Percentiles rank a stretch among this genome's conserved stretches.
phyloP scores from a whole-genome alignment of 2,888 invertebrate genomes.

The Odontomyia ornata region DNA sequence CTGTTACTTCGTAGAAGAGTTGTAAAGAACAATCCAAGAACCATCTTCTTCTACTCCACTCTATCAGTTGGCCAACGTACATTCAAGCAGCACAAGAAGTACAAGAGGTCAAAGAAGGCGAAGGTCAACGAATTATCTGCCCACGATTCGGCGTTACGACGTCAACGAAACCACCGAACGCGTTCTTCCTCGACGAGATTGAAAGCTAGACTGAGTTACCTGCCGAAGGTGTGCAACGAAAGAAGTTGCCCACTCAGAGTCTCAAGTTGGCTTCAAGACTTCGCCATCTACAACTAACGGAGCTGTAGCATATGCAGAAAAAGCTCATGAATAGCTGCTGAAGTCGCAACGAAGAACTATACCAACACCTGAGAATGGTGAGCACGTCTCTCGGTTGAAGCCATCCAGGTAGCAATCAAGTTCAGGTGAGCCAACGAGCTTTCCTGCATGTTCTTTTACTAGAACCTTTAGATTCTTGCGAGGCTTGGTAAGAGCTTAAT shows the following conservation, averaged over 20 bases:
- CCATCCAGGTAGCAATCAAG: conserved; percentile 2
- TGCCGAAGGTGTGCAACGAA: conserved; percentile 11
- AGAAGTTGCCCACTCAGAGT: conserved; percentile 18
- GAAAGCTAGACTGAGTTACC: conserved; percentile 42
- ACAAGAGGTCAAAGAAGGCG: conserved; percentile 40
- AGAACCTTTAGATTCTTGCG: no score
- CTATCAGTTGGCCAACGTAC: background rate
- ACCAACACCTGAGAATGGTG: conserved; percentile 30
- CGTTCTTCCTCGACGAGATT: conserved; percentile 42
- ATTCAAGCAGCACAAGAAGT: conserved; percentile 19
- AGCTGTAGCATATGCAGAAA: background rate
- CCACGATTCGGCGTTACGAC: conserved; percentile 34
- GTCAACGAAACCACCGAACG: conserved; percentile 21
- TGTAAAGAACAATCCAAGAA: conserved; percentile 17
- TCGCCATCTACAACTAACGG: background rate
- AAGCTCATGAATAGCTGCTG: conserved; percentile 3
- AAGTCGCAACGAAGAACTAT: conserved; percentile 1
- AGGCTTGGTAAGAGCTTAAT: no score
- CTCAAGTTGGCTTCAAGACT: conserved; percentile 3
- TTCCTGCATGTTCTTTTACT: background rate
- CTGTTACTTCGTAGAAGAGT: background rate
- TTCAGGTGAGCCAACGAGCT: conserved; percentile 17
- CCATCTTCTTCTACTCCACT: conserved; percentile 20
- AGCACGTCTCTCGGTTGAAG: background rate
- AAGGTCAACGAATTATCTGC: conserved; percentile 43